These are phyloP conservation scores for Troides helena DNA, from an alignment of 2,888 invertebrate genomes.

Conservation along the genomic window DNA sequence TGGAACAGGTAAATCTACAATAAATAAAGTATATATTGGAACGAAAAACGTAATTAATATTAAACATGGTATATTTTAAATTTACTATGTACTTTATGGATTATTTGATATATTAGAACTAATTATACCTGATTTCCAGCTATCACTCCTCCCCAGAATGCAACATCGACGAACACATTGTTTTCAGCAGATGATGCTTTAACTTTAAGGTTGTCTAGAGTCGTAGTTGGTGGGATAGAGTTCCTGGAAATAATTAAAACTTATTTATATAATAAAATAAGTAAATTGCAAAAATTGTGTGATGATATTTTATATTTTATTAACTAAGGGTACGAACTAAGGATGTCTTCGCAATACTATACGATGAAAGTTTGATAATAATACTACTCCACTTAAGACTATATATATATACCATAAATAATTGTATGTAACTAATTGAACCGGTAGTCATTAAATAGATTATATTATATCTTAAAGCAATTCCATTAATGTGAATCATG, in stretches of 20 bases:
- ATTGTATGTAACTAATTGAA: neutral
- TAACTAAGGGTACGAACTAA: no score
- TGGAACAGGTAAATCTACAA: neutral
- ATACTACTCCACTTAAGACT: neutral
- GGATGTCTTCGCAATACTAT: no score
- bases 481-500: neutral
- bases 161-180: slow-evolving; percentile 84
- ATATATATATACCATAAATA: neutral
- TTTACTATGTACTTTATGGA: no score
- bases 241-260: slow-evolving; percentile 71
- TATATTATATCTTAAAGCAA: neutral
- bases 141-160: slow-evolving; percentile 90
- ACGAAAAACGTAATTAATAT: no score
- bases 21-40: no score
- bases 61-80: no score
- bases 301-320: no score
- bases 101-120: neutral
- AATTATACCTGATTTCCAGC: slow-evolving; percentile 81
- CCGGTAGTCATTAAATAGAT: neutral
- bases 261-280: no score
- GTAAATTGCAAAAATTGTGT: no score
- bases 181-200: slow-evolving; percentile 82
- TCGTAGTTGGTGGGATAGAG: slow-evolving; percentile 86
- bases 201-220: slow-evolving; percentile 78
- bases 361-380: no score